Evolutionary conservation across 30 jellyfish, hydroid and myxozoan genomes (phyloP).

Genomic region (Aurelia aurita): DNA sequence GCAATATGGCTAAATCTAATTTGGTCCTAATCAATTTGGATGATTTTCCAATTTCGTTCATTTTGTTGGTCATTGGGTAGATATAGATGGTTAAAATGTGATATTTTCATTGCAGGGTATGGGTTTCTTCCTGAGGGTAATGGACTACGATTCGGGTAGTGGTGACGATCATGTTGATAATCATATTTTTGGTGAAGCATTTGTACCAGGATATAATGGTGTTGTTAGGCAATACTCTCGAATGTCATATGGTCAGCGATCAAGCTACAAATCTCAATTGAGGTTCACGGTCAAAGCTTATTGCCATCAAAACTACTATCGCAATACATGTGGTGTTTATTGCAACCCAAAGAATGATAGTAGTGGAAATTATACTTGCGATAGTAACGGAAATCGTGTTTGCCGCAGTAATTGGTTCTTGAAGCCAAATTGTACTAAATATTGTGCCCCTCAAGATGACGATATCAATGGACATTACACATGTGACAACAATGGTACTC

Average conservation of each 20-base stretch:
- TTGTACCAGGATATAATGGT: constrained; percentile 30
- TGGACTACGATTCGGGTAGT: constrained; percentile 13
- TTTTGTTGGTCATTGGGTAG: too few relatives aligned
- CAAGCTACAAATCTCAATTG: too few relatives aligned
- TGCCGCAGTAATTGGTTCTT: neutral
- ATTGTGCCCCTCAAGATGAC: constrained; percentile 39
- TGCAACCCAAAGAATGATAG: neutral
- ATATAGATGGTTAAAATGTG: too few relatives aligned
- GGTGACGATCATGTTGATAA: constrained; percentile 10
- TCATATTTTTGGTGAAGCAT: constrained; percentile 19
- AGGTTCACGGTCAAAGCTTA: too few relatives aligned
- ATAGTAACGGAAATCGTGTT: neutral
- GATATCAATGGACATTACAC: constrained; percentile 36
- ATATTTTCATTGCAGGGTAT: neutral
- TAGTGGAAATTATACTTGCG: constrained; percentile 16
- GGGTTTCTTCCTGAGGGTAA: constrained; percentile 44
- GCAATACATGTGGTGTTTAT: too few relatives aligned
- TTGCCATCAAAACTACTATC: too few relatives aligned
- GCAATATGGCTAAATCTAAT: too few relatives aligned
- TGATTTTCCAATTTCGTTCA: too few relatives aligned
- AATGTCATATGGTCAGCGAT: too few relatives aligned
- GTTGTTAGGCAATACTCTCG: too few relatives aligned
- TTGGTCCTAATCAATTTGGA: too few relatives aligned
- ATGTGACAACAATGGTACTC: constrained; percentile 38
- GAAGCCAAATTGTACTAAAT: neutral